Evolutionary conservation across 1,140 invertebrate species (phyloP).

Genomic region (Planococcus citri): DNA sequence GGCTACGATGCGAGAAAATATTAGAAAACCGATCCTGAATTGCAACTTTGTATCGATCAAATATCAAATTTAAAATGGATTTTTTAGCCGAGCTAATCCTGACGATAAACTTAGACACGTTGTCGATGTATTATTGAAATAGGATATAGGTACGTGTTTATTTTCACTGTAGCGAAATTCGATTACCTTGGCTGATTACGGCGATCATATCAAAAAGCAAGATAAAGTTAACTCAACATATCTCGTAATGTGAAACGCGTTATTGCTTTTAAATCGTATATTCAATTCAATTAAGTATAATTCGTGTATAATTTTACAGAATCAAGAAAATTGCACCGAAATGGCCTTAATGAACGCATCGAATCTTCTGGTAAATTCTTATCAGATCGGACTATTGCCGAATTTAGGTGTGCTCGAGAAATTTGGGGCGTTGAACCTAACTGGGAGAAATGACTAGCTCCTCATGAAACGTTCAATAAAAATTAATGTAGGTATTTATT

Average conservation of each 20-base stretch:
- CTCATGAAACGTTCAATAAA: slow-evolving; percentile 45
- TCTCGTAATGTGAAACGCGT: slow-evolving; percentile 47
- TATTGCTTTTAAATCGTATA: not conserved
- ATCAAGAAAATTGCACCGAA: slow-evolving; percentile 82
- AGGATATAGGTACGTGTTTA: slow-evolving; percentile 55
- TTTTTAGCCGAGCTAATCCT: slow-evolving; percentile 88
- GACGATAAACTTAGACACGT: slow-evolving; percentile 82
- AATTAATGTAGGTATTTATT: not conserved
- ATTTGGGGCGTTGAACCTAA: slow-evolving; percentile 91
- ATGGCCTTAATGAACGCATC: slow-evolving; percentile 93
- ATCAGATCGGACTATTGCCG: slow-evolving; percentile 89
- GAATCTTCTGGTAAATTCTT: slow-evolving; percentile 97
- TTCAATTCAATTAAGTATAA: not conserved
- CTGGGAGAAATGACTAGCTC: slow-evolving; percentile 81
- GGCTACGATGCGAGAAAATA: slow-evolving; percentile 92
- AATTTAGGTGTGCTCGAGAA: slow-evolving; percentile 89
- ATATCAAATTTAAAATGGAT: slow-evolving; percentile 88
- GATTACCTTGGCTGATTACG: slow-evolving; percentile 91
- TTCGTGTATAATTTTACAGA: slow-evolving; percentile 41
- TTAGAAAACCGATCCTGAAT: slow-evolving; percentile 79
- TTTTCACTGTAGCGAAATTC: not conserved
- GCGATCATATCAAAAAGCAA: slow-evolving; percentile 86
- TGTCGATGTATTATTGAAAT: slow-evolving; percentile 77
- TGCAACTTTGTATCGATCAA: slow-evolving; percentile 91
- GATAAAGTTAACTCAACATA: slow-evolving; percentile 75